Evolutionary conservation across 1,140 invertebrate genomes (phyloP).

Genomic region (Catajapyx aquilonaris): DNA sequence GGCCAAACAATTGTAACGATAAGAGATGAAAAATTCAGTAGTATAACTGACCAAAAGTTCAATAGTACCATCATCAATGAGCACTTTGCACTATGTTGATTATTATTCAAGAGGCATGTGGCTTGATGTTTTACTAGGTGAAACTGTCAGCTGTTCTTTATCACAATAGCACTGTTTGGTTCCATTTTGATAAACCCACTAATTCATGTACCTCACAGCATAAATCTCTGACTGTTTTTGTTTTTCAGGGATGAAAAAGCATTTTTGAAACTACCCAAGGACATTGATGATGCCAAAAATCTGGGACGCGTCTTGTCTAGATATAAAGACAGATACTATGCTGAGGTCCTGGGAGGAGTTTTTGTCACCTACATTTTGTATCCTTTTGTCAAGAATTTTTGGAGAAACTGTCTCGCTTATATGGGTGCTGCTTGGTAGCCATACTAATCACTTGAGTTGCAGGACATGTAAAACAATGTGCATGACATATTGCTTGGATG

Average conservation of each 20-base stretch:
- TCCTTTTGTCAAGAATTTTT: constrained; percentile 41
- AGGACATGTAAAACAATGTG: no score
- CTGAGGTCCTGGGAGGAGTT: constrained; percentile 72
- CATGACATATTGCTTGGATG: no score
- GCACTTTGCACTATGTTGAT: neutral
- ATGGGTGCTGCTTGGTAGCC: no score
- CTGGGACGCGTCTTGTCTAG: constrained; percentile 71
- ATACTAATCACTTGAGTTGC: no score
- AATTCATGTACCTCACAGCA: neutral
- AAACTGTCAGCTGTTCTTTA: neutral
- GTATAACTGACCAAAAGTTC: no score
- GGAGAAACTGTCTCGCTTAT: neutral
- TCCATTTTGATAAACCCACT: neutral
- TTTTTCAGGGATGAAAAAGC: constrained; percentile 64
- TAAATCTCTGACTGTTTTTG: constrained; percentile 8
- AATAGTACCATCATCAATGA: constrained; percentile 1
- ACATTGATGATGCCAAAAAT: constrained; percentile 91
- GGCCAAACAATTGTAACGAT: no score
- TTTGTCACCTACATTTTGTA: constrained; percentile 96
- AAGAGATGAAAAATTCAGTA: no score
- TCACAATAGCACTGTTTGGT: neutral
- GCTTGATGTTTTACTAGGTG: neutral
- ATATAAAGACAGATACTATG: constrained; percentile 89
- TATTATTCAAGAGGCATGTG: neutral
- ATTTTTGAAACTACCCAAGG: constrained; percentile 74